Conservation (phyloP, 35 echinoderm and acorn worm species). For the Eucidaris tribuloides region DNA sequence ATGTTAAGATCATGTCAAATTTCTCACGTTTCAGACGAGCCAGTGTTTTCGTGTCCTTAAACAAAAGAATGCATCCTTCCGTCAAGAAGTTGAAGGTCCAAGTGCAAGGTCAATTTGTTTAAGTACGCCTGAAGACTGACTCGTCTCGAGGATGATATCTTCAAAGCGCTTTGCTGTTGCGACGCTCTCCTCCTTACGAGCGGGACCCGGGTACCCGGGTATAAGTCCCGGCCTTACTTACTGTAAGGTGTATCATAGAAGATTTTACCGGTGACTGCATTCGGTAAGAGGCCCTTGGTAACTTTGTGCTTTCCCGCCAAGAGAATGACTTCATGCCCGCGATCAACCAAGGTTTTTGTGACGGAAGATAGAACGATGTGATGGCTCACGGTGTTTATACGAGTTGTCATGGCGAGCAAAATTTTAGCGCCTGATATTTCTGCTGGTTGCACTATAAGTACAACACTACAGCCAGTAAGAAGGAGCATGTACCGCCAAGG, state of each 20-base stretch:
- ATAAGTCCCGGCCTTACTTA: background rate
- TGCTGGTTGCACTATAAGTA: too few relatives aligned
- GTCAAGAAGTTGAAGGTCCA: too few relatives aligned
- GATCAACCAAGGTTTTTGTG: background rate
- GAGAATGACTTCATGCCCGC: background rate
- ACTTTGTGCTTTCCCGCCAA: background rate
- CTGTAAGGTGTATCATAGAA: background rate
- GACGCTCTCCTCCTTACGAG: too few relatives aligned
- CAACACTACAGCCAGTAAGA: too few relatives aligned
- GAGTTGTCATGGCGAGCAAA: background rate
- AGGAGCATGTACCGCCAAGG: too few relatives aligned
- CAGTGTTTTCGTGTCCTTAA: background rate
- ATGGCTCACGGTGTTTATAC: background rate
- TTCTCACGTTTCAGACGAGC: background rate
- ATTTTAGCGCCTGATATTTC: background rate
- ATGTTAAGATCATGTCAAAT: constrained; percentile 12
- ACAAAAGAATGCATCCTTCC: background rate
- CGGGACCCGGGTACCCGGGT: too few relatives aligned
- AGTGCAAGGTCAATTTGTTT: too few relatives aligned
- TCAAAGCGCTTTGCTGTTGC: too few relatives aligned
- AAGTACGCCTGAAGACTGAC: too few relatives aligned
- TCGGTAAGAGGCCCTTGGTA: background rate
- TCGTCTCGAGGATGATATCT: too few relatives aligned
- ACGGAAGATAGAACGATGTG: background rate
- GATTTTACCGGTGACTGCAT: background rate